Base-by-base conservation (phyloP, 2,797 vertebrate species). In the Danionella dracula region DNA sequence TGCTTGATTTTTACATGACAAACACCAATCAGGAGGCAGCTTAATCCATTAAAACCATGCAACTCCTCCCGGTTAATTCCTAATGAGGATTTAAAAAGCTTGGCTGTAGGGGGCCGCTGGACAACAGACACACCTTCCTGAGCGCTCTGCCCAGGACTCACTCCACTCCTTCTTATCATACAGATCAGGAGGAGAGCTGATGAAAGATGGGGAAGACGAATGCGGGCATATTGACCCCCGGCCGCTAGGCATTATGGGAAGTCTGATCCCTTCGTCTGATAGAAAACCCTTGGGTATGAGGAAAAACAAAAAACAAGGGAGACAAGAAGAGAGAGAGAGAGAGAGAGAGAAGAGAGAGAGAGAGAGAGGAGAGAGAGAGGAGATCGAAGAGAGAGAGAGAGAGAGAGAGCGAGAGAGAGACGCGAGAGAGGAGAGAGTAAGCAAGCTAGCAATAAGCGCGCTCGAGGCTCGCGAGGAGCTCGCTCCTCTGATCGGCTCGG, bases 81-180 rank as follows among this genome's bases (percentile, higher is more conserved):
- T 87, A 89, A 87, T 83, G 81, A 83, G 80, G 85, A 87, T 83
- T 83, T 86, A 86, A 86, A 88, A 75, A 84, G 82, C 83, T 89
- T 79, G 72, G 8, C 81, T 73, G 90, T 86, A 86, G 72, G 78
- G 79, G 77, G 89, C 76, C 79, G 82, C 78, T 20, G 81, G 64
- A 83, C 62, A 73, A 76, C 72, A 86, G 81, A 85, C 84, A 79
- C 73, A 90, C 84, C 83, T 88, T 86, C 82, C 84, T 75, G 62
- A 83, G 53, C 73, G 74, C 71, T 86, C 87, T 81, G 70, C 79
- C 90, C 82, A 78, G 70, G 59, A 3, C 79, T 83, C 81, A 82
- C 76, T 88, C 83, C 84, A 78, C 85, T 55, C 41, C 51, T 66
- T 62, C 81, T 85, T 80, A 86, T 88, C 86, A 86, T 55, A 76